Percentiles rank a stretch among this genome's conserved stretches.
phyloP scores from a whole-genome alignment of 2,113 vertebrate species.

The Ceyx margarethae region DNA sequence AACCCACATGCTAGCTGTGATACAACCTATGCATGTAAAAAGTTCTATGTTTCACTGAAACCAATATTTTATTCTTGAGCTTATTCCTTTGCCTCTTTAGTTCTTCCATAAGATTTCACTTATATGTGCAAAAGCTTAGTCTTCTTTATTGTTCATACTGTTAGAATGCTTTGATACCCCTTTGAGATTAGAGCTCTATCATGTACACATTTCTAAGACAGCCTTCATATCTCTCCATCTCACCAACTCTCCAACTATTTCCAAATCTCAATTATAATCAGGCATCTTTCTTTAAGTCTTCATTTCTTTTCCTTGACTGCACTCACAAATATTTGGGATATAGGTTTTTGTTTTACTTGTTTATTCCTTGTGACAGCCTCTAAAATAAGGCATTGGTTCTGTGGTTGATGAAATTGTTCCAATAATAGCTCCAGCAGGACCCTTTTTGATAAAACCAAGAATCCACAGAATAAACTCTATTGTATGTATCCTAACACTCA shows the following conservation, averaged over 20 bases:
- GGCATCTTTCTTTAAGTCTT: neutral
- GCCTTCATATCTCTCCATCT: neutral
- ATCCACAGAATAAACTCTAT: neutral
- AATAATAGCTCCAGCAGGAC: neutral
- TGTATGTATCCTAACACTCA: accelerated
- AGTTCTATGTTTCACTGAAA: neutral
- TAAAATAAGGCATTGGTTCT: neutral
- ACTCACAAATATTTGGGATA: neutral
- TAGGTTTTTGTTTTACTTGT: neutral
- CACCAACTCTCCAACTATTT: neutral
- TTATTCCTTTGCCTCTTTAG: neutral
- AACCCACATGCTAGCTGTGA: neutral
- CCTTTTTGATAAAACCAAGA: neutral
- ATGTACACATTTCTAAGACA: neutral
- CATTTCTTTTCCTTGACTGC: neutral
- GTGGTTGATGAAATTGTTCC: neutral
- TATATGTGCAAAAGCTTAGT: neutral
- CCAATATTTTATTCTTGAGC: neutral
- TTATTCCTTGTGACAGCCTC: neutral
- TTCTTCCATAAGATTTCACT: neutral
- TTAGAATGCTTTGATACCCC: neutral
- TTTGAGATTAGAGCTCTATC: neutral
- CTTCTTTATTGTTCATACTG: neutral
- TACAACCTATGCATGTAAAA: accelerated
- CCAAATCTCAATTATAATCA: neutral